Conservation (phyloP, 2,113 vertebrate genomes). For the Morone saxatilis region DNA sequence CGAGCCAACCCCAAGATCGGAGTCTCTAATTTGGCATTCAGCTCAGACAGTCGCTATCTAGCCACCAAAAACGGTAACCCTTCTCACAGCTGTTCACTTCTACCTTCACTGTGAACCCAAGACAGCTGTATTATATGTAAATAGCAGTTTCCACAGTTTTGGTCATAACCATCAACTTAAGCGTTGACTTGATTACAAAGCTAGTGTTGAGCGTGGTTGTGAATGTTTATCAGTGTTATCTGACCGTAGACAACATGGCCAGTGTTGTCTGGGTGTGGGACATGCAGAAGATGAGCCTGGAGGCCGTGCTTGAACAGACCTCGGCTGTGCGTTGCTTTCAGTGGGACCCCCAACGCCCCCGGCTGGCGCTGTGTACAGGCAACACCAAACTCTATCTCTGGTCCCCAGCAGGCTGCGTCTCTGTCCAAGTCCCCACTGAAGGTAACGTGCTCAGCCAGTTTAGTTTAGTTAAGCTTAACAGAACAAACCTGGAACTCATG, state of each 20-base stretch:
- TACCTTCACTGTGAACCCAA: background rate
- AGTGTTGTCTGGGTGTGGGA: slow-evolving; percentile 95
- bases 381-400: slow-evolving; percentile 90
- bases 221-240: slow-evolving; percentile 17
- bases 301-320: slow-evolving; percentile 91
- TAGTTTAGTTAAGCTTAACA: background rate
- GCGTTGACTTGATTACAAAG: background rate
- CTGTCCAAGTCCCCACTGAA: slow-evolving; percentile 90
- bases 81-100: background rate
- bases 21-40: slow-evolving; percentile 91
- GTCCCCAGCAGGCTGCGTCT: slow-evolving; percentile 90
- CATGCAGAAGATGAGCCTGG: slow-evolving; percentile 88
- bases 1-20: slow-evolving; percentile 96
- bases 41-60: slow-evolving; percentile 92
- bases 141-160: too few relatives aligned
- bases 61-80: slow-evolving; percentile 92
- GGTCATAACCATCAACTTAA: background rate
- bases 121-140: background rate
- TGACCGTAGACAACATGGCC: slow-evolving; percentile 89
- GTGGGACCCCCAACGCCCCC: slow-evolving; percentile 91
- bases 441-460: slow-evolving; percentile 78
- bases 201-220: slow-evolving; percentile 3
- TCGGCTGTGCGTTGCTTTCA: slow-evolving; percentile 87
- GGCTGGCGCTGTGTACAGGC: slow-evolving; percentile 92
- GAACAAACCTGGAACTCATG: background rate